phyloP scores from a whole-genome alignment of 2,113 vertebrate genomes.

The Cinclus mexicanus region DNA sequence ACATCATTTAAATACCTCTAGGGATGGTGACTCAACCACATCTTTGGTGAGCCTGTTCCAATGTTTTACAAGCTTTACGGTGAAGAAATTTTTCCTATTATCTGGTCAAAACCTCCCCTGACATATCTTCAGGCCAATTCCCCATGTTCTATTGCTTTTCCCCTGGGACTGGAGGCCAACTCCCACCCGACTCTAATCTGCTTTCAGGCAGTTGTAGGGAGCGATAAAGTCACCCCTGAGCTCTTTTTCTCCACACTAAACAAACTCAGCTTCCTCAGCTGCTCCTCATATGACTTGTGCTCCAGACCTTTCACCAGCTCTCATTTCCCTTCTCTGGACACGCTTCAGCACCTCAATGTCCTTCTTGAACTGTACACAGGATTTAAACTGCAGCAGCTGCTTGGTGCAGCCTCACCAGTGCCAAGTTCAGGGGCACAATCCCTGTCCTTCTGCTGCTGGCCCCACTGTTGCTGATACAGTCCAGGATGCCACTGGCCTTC shows the following conservation, averaged over 20 bases:
- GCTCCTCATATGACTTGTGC: not conserved
- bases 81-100: not conserved
- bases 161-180: fast-evolving
- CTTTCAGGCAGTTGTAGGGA: not conserved
- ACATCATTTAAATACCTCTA: fast-evolving
- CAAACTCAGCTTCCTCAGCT: not conserved
- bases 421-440: fast-evolving
- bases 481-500: fast-evolving
- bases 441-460: fast-evolving
- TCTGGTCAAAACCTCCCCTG: not conserved
- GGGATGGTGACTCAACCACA: not conserved
- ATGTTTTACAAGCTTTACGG: fast-evolving
- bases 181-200: fast-evolving
- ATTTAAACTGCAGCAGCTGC: not conserved
- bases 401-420: not conserved
- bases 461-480: fast-evolving
- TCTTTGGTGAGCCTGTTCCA: not conserved
- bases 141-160: fast-evolving
- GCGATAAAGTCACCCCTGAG: fast-evolving
- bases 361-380: not conserved
- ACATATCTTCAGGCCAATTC: not conserved
- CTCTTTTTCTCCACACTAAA: not conserved
- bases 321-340: fast-evolving
- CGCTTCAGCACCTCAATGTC: fast-evolving
- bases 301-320: not conserved